Base-by-base conservation (phyloP, 2,113 vertebrate species). In the Mirounga angustirostris region DNA sequence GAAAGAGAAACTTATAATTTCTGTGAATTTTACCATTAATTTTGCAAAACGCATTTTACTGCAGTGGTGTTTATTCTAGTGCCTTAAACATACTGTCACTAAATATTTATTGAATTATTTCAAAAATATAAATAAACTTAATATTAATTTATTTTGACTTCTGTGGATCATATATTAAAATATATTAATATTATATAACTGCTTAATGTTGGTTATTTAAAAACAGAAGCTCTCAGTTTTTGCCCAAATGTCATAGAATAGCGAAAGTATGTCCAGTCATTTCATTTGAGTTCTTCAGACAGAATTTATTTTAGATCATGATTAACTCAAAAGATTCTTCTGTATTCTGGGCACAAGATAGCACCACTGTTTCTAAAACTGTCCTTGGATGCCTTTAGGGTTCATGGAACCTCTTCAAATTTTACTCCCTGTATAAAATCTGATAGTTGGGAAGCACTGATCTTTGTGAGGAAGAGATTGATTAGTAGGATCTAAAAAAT, bases 11-110 rank as follows among this genome's bases (percentile, higher is more conserved):
- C 83, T 91, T 43, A 73, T 87, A 59, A 63, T 94, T 88, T 80
- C 80, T 98, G 54, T 21, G 22, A 83, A n/a, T 95, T 95, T 90
- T 92, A 69, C 12, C 22, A 83, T 12, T 81, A 87, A 80, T 90
- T 95, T 95, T 63, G 11, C 15, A 95, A 87, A 96, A 86, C 7
- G 33, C 67, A 21, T 83, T 92, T 46, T 83, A 21, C 89, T 87
- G 6, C 65, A 1, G 43, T 81, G 61, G 15, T 67, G 3, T 83
- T 89, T 95, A 93, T 33, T n/a, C 36, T 43, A 93, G 14, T 84
- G 10, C 4, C 50, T 19, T 63, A 61, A 92, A 67, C 13, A 76
- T 80, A 58, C 9, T 56, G 4, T 56, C 67, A 54, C 8, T 95
- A 50, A 85, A 54, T 58, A n/a, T 30, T 91, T 81, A 43, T 81